phyloP scores from a whole-genome alignment of 2,797 vertebrate genomes.

The Margarornis squamiger region DNA sequence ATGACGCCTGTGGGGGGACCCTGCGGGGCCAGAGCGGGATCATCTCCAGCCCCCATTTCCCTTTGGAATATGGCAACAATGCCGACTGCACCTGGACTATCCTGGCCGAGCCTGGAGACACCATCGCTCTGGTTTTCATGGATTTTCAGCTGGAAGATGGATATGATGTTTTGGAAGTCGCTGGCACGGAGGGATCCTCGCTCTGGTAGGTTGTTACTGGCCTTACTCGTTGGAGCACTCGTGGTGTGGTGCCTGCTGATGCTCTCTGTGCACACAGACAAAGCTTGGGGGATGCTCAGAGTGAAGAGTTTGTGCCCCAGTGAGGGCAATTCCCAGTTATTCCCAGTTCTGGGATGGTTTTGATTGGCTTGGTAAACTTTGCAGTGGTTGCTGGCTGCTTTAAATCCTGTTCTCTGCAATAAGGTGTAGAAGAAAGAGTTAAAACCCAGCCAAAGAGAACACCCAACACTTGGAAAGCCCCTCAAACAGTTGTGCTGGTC shows the following conservation, averaged over 20 bases:
- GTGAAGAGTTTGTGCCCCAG: neutral
- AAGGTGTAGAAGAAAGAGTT: neutral
- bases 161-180: slow-evolving; percentile 95
- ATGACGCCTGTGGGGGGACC: slow-evolving; percentile 95
- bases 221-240: fast-evolving
- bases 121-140: slow-evolving; percentile 94
- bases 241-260: fast-evolving
- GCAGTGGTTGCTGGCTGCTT: neutral
- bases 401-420: neutral
- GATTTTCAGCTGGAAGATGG: slow-evolving; percentile 98
- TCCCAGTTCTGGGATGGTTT: neutral
- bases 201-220: slow-evolving; percentile 86
- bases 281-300: fast-evolving
- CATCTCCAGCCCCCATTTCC: slow-evolving; percentile 95
- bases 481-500: no score
- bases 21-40: slow-evolving; percentile 94
- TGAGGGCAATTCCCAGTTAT: neutral
- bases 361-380: neutral
- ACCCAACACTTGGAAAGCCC: no score
- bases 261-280: neutral
- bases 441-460: no score
- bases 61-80: slow-evolving; percentile 93
- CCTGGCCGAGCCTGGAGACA: slow-evolving; percentile 95
- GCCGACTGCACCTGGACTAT: slow-evolving; percentile 99
- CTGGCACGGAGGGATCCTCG: slow-evolving; percentile 93